Percentiles rank a stretch among this genome's conserved stretches.
These are phyloP conservation scores for Seira musarum DNA, from an alignment of 2,888 invertebrate species.

Conservation along the genomic window DNA sequence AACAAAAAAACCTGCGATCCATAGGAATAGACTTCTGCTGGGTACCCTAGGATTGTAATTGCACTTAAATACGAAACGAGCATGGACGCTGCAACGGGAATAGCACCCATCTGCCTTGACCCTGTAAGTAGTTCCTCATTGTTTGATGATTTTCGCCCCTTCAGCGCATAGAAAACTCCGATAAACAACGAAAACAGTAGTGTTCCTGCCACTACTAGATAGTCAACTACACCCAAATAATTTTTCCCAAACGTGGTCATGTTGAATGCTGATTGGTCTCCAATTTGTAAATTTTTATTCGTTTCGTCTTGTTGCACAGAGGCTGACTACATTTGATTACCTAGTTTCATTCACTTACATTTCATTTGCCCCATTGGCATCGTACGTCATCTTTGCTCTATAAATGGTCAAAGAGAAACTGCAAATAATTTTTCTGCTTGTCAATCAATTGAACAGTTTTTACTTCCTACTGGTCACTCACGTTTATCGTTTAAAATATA, in stretches of 20 bases:
- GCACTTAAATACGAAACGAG: constrained; percentile 68
- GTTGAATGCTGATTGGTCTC: too few relatives aligned
- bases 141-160: constrained; percentile 61
- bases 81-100: constrained; percentile 67
- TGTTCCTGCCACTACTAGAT: constrained; percentile 63
- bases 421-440: too few relatives aligned
- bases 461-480: too few relatives aligned
- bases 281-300: too few relatives aligned
- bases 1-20: constrained; percentile 67
- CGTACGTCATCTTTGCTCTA: too few relatives aligned
- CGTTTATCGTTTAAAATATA: too few relatives aligned
- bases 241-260: constrained; percentile 47
- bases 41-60: constrained; percentile 68
- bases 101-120: constrained; percentile 66
- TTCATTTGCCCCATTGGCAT: too few relatives aligned
- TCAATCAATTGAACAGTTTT: too few relatives aligned
- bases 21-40: constrained; percentile 66
- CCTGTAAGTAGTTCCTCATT: constrained; percentile 68
- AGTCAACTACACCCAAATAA: constrained; percentile 65
- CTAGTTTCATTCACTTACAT: too few relatives aligned
- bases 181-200: constrained; percentile 65
- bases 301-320: too few relatives aligned
- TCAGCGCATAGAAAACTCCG: constrained; percentile 66
- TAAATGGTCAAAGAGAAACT: too few relatives aligned
- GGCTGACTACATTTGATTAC: too few relatives aligned